These are phyloP conservation scores for Masnerella sp. DNA, from an alignment of 2,888 invertebrate genomes.

Conservation along the genomic window DNA sequence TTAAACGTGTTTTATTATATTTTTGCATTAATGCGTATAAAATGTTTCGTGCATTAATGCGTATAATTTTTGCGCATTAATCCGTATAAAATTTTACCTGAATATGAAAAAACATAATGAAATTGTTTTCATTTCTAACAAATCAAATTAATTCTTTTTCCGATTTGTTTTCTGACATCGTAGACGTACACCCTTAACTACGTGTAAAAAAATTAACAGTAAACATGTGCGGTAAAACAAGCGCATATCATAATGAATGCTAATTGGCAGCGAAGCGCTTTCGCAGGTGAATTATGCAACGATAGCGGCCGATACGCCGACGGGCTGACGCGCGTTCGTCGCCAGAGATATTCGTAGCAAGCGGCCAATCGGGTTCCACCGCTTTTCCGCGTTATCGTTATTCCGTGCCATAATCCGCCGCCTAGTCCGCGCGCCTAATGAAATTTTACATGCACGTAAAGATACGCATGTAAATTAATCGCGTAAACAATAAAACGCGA, in stretches of 20 bases:
- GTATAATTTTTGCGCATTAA: too few species aligned
- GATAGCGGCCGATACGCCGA: slow-evolving; percentile 47
- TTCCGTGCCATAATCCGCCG: slow-evolving; percentile 35
- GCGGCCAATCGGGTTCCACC: slow-evolving; percentile 55
- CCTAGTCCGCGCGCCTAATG: slow-evolving; percentile 47
- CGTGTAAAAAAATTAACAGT: too few species aligned
- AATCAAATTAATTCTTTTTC: too few species aligned
- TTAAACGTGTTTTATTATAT: too few species aligned
- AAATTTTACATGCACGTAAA: slow-evolving; percentile 56
- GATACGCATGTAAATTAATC: slow-evolving; percentile 53
- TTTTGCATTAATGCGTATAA: too few species aligned
- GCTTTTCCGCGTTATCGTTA: slow-evolving; percentile 57
- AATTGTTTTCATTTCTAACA: too few species aligned
- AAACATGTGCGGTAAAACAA: too few species aligned
- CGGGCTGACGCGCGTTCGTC: slow-evolving; percentile 41
- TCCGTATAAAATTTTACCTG: too few species aligned
- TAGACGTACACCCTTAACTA: too few species aligned
- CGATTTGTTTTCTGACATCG: too few species aligned
- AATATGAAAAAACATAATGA: too few species aligned
- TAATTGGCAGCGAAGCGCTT: slow-evolving; percentile 64
- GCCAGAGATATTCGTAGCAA: slow-evolving; percentile 47
- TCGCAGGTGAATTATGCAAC: slow-evolving; percentile 40
- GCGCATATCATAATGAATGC: slow-evolving; percentile 72
- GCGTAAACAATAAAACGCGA: slow-evolving; percentile 41
- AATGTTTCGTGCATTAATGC: too few species aligned